Base-by-base conservation (phyloP, 2,113 vertebrate species). In the Oostethus manadensis region DNA sequence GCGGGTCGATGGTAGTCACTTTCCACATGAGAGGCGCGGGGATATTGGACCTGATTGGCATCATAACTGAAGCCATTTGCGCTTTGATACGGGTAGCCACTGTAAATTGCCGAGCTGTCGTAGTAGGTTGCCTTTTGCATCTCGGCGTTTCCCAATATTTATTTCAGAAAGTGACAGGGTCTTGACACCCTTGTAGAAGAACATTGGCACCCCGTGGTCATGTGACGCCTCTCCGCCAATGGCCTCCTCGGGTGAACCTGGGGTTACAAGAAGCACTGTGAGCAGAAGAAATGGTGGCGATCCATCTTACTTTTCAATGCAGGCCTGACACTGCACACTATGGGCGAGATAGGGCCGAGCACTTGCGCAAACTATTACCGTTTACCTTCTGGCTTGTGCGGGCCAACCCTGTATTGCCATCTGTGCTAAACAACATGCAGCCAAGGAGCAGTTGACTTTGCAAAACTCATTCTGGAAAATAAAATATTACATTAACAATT, bases 111-210 rank as follows among this genome's bases (percentile, higher is more conserved):
- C 80, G 95, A 94, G 91, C 93, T 95, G 93, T 98, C 93, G 94
- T 94, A 98, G 92, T 97, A 98, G 93, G 93, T 98, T 91, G 94
- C 93, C 91, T 99, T 98, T 98, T 99, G 96, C 97, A 99, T 99
- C 92, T 97, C 95, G 94, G 92, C 93, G 94, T 93, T 95, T 97
- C 94, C 93, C 92, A 93, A 92, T 96, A 94, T 93, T 93, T 98
- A 96, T 95, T 96, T 94, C 92, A 87, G 91, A 93, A 94, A 93
- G 93, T 98, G 95, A 98, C 95, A 92, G 92, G 93, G 95, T 95
- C 93, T 95, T 95, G 95, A 98, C 94, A 98, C 94, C 93, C 93
- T 91, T 84, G 92, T 94, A 94, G 94, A 96, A 95, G 94, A 97
- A 98, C 97, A 99, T 98, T 99, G 95, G 97, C 95, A 94, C 93